phyloP scores from a whole-genome alignment of 2,797 vertebrate species.

The Gallinago nigripennis region DNA sequence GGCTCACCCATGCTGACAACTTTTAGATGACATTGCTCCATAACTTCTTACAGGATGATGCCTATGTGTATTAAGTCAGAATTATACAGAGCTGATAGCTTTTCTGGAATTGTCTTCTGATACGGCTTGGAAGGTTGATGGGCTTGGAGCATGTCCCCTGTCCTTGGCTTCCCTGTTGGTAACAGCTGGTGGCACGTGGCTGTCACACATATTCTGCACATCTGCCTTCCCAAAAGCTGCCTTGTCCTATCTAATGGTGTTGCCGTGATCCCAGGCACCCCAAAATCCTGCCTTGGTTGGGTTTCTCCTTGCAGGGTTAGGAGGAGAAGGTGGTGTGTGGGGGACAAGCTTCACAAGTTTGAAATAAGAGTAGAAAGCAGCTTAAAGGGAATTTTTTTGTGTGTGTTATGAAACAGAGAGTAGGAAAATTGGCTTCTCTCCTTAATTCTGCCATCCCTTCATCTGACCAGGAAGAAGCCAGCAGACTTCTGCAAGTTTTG shows the following conservation, averaged over 20 bases:
- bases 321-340: not conserved
- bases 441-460: not conserved
- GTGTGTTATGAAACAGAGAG: not conserved
- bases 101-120: not conserved
- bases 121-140: not conserved
- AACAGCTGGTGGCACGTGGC: not conserved
- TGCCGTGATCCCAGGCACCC: not conserved
- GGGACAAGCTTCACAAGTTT: not conserved
- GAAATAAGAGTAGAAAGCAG: not conserved
- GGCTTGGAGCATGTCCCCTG: accelerated
- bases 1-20: not conserved
- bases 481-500: not conserved
- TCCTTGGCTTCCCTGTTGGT: not conserved
- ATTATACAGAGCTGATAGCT: not conserved
- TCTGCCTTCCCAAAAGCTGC: not conserved
- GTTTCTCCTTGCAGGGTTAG: not conserved
- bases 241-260: accelerated
- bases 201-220: not conserved
- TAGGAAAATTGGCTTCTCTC: not conserved
- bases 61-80: not conserved
- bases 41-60: not conserved
- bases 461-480: accelerated
- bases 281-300: not conserved
- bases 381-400: not conserved
- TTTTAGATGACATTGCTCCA: not conserved